Base-by-base conservation (phyloP, 2,797 vertebrate species). In the Tokudaia muenninki region DNA sequence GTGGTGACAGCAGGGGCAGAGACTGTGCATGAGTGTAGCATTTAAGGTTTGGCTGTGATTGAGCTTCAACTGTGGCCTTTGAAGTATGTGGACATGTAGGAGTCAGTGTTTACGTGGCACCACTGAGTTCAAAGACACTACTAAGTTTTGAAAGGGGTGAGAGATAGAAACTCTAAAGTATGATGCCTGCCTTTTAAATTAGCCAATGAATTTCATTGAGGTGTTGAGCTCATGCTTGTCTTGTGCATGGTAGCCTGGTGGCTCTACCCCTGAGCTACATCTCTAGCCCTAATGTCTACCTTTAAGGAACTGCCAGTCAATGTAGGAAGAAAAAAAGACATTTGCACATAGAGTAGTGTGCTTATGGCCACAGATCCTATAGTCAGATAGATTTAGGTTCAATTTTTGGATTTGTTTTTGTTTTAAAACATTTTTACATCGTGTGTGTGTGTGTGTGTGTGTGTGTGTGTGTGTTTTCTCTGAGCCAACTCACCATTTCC, bases 11-110 rank as follows among this genome's bases (percentile, higher is more conserved):
- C n/a, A 34, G 74, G 65, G 93, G 83, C 59, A 50, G 44, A 94
- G 81, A 87, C 34, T 90, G 37, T 81, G 80, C 52, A 50, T 93
- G 82, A 95, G 74, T 77, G 47, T 90, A 10, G 82, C 47, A 3
- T 34, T 4, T 80, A 74, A 96, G n/a, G 75, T 80, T 91, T n/a
- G 86, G 50, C 59, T 97, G 2, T 91, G 72, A n/a, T 10, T 91
- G 90, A 90, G 34, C 93, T 95, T 87, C 93, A 87, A 57, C 95
- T 95, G 84, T 96, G 88, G 17, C 52, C 47, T 74, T 70, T 50
- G 70, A 96, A 77, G 37, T 95, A 44, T 92, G 47, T 83, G 79
- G 29, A 31, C 92, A 37, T 70, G 41, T 90, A 67, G 55, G 50
- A 95, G 37, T 87, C 79, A 78, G 59, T 86, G 89, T 92, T 90